Percentiles rank a stretch among this genome's conserved stretches.
phyloP scores from a whole-genome alignment of 2,797 vertebrate species.

The Rhinatrema bivittatum region DNA sequence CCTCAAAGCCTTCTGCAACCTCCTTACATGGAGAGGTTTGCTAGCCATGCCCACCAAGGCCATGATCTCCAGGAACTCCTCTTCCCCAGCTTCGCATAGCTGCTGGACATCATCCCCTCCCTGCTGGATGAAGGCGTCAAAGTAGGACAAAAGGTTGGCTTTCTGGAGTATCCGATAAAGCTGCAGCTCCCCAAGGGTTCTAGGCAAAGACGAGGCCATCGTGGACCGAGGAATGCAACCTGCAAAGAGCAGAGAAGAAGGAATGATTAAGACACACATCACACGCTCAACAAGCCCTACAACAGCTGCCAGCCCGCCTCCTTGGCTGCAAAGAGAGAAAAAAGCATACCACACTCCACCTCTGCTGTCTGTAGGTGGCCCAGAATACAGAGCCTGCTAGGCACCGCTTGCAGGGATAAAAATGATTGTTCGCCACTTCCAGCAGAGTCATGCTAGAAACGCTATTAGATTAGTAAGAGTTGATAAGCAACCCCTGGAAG shows the following conservation, averaged over 20 bases:
- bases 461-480: no score
- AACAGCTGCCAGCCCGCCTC: constrained; percentile 54
- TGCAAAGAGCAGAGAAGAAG: constrained; percentile 20
- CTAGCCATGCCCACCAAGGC: constrained; percentile 97
- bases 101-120: constrained; percentile 96
- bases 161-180: constrained; percentile 92
- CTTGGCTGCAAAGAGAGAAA: constrained; percentile 50
- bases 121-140: constrained; percentile 97
- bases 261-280: not conserved
- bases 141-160: constrained; percentile 95
- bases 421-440: no score
- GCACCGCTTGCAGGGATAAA: no score
- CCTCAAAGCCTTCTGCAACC: constrained; percentile 90
- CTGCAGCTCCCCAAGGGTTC: constrained; percentile 95
- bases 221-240: constrained; percentile 47
- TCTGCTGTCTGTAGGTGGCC: no score
- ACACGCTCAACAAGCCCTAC: constrained; percentile 36
- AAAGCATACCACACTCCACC: no score
- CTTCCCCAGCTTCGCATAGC: constrained; percentile 94
- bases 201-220: constrained; percentile 89
- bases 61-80: constrained; percentile 98
- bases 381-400: no score
- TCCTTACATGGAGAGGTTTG: constrained; percentile 90
- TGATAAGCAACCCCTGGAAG: no score
- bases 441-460: no score